Percentiles rank a stretch among this genome's conserved stretches.
Evolutionary conservation across 2,888 invertebrate genomes (phyloP).

Genomic region (Argyresthia albistria): DNA sequence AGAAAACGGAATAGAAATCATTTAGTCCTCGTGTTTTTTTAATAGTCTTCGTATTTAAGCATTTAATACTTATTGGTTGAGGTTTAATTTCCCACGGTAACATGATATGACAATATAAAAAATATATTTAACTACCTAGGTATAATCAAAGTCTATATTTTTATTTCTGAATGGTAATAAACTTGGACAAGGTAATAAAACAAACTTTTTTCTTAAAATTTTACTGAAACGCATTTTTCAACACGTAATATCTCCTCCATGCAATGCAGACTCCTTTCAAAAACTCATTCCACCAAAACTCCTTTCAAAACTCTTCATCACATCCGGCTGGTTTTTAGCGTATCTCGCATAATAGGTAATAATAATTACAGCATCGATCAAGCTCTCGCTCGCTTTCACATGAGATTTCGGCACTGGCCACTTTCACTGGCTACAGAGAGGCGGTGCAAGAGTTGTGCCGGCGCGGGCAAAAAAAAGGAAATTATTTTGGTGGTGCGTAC

Average conservation of each 20-base stretch:
- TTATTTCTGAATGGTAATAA: no score
- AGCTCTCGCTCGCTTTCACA: slow-evolving; percentile 61
- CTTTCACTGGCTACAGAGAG: slow-evolving; percentile 47
- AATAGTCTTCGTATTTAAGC: no score
- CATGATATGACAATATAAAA: no score
- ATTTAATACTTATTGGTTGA: no score
- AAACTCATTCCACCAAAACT: neutral
- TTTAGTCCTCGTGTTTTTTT: neutral
- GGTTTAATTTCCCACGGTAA: no score
- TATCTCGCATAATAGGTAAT: slow-evolving; percentile 66
- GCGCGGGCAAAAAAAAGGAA: slow-evolving; percentile 7
- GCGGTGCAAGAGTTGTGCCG: slow-evolving; percentile 11
- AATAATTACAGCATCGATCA: slow-evolving; percentile 71
- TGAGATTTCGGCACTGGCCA: slow-evolving; percentile 62
- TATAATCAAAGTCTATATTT: no score
- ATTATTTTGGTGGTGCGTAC: neutral
- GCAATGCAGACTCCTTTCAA: no score
- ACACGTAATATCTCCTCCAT: no score
- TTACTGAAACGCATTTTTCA: no score
- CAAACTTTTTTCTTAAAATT: no score
- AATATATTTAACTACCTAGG: no score
- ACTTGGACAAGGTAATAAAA: no score
- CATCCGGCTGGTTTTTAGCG: slow-evolving; percentile 66
- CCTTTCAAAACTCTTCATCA: slow-evolving; percentile 12
- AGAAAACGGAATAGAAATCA: neutral